Evolutionary conservation across 2,113 vertebrate species (phyloP).

Genomic region (Heteronetta atricapilla): DNA sequence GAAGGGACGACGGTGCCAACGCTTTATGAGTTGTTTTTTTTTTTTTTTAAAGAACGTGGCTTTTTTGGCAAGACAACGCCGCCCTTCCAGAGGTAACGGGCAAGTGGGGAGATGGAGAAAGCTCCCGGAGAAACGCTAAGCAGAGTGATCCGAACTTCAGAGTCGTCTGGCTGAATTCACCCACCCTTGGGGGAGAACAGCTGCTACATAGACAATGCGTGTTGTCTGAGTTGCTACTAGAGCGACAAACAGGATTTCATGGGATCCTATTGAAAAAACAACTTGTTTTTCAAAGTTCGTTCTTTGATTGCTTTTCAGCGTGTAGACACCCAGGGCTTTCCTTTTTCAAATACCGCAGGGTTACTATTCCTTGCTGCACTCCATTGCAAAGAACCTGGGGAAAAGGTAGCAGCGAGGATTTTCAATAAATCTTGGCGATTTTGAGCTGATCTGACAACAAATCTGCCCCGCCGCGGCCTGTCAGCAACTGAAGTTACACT

Average conservation of each 20-base stretch:
- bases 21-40: neutral
- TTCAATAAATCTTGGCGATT: conserved; percentile 39
- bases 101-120: rapidly evolving
- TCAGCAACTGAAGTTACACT: conserved; percentile 58
- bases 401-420: neutral
- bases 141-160: neutral
- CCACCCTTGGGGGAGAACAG: neutral
- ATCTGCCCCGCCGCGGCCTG: conserved; percentile 39
- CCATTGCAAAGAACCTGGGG: neutral
- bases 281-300: neutral
- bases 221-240: neutral
- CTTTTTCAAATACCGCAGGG: neutral
- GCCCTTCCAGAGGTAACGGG: neutral
- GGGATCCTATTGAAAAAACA: neutral
- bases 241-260: neutral
- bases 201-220: neutral
- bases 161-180: neutral
- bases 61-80: neutral
- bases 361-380: neutral
- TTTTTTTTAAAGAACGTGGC: neutral
- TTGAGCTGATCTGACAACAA: conserved; percentile 44
- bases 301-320: neutral
- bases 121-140: neutral
- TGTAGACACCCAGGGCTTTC: neutral
- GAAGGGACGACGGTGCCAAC: neutral